Base-by-base conservation (phyloP, 1,140 invertebrate genomes). In the Procambarus clarkii region DNA sequence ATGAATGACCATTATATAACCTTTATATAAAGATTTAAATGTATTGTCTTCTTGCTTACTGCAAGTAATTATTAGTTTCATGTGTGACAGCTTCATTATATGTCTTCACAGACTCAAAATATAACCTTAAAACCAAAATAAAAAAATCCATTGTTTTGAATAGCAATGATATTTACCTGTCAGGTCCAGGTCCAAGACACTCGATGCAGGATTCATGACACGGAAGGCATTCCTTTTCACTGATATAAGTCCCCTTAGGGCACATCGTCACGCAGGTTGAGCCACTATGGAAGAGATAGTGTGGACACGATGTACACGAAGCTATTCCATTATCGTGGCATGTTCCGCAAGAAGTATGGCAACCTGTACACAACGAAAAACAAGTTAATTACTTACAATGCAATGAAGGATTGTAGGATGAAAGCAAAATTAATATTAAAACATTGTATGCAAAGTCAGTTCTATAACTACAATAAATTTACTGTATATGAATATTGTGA, bases 231-330 rank as follows among this genome's bases (percentile, higher is more conserved):
- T 64, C 78, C 18, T 71, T 76, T 54, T 50, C 87, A 9, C 34
- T 46, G 44, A 81, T 71, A n/a, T 81, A 88, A 45, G 78, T 80
- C 44, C 79, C 79, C 69, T 79, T 82, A 21, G 87, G 87, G 50
- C 87, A 88, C 60, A 74, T 46, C 5, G 64, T 81, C 21, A 88
- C 78, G 54, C 87, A 88, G 15, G 50, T 58, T 74, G 87, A 88
- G 7, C 79, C 87, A 88, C 79, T 88, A 34, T 50, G 34, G 60
- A 82, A 64, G 15, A 88, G 64, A 64, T 88, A 88, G 54, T 88
- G 87, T 4, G 87, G 87, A 45, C 87, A 88, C 7, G 87, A 88
- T 15, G 64, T 82, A 54, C 87, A 88, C 8, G 87, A 88, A 50
- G 58, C 50, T 18, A 88, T 81, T 50, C 87, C 76, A 44, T 78